phyloP scores from a whole-genome alignment of 37 sponge, comb jelly and placozoan species.

The Oscarella lobularis region DNA sequence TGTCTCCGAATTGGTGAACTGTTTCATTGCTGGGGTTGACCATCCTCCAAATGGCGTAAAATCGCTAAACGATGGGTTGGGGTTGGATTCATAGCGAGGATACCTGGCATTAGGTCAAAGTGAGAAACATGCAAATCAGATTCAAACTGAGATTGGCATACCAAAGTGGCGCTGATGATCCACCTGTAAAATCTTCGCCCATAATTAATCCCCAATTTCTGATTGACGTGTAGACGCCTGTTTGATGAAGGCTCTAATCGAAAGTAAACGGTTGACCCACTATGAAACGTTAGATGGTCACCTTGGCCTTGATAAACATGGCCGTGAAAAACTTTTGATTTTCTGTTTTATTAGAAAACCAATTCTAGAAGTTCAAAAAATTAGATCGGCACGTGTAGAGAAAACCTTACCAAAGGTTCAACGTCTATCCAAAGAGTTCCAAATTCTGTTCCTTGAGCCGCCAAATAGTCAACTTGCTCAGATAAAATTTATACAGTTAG shows the following conservation, averaged over 20 bases:
- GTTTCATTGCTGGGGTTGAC: neutral
- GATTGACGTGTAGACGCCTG: conserved; percentile 70
- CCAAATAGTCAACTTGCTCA: neutral
- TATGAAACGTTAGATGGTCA: conserved; percentile 7
- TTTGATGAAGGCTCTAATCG: neutral
- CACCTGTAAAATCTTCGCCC: conserved; percentile 52
- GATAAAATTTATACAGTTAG: too few species aligned
- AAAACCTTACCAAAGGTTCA: neutral
- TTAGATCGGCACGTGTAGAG: neutral
- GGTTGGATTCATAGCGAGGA: conserved; percentile 50
- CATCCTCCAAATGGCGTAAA: neutral
- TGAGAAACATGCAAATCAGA: neutral
- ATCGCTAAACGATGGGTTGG: conserved; percentile 51
- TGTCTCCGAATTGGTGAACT: neutral
- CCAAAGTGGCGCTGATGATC: conserved; percentile 51
- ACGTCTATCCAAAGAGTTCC: conserved; percentile 7
- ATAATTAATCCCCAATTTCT: conserved; percentile 67
- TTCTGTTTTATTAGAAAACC: conserved; percentile 17
- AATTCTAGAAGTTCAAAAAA: conserved; percentile 23
- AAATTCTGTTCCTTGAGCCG: neutral
- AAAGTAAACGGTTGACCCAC: neutral
- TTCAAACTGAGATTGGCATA: conserved; percentile 4
- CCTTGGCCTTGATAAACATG: conserved; percentile 32
- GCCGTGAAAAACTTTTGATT: conserved; percentile 72
- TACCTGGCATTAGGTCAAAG: conserved; percentile 30